These are phyloP conservation scores for Merops nubicus DNA, from an alignment of 2,113 vertebrate species.

Conservation along the genomic window DNA sequence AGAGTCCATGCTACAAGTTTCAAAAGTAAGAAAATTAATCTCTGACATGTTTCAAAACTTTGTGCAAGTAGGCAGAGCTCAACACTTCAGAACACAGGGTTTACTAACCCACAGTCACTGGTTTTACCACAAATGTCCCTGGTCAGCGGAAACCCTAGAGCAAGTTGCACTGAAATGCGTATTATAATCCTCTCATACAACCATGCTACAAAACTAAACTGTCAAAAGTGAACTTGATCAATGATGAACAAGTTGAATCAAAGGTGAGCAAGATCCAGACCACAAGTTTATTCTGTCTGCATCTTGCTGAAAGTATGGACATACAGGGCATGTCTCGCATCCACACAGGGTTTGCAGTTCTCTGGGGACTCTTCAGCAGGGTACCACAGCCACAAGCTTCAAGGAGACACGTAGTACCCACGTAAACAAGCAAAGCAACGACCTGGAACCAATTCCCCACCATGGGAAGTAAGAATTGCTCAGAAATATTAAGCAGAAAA, in stretches of 20 bases:
- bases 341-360: not conserved
- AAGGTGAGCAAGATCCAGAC: not conserved
- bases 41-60: not conserved
- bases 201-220: not conserved
- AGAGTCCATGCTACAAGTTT: not conserved
- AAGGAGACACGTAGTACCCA: accelerated
- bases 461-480: not conserved
- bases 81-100: not conserved
- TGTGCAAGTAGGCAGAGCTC: not conserved
- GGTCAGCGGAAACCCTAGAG: not conserved
- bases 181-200: not conserved
- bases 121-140: not conserved
- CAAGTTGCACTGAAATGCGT: not conserved
- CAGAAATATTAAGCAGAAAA: not conserved
- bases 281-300: not conserved
- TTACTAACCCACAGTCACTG: not conserved
- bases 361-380: not conserved
- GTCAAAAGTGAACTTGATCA: not conserved
- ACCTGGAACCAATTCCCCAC: not conserved
- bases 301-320: not conserved
- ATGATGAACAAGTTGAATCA: not conserved
- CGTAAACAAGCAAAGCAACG: not conserved
- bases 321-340: not conserved
- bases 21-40: not conserved
- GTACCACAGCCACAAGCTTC: not conserved